Percentiles rank a stretch among this genome's conserved stretches.
Evolutionary conservation across 2,113 vertebrate genomes (phyloP).

Genomic region (Chloropsis cyanopogon): DNA sequence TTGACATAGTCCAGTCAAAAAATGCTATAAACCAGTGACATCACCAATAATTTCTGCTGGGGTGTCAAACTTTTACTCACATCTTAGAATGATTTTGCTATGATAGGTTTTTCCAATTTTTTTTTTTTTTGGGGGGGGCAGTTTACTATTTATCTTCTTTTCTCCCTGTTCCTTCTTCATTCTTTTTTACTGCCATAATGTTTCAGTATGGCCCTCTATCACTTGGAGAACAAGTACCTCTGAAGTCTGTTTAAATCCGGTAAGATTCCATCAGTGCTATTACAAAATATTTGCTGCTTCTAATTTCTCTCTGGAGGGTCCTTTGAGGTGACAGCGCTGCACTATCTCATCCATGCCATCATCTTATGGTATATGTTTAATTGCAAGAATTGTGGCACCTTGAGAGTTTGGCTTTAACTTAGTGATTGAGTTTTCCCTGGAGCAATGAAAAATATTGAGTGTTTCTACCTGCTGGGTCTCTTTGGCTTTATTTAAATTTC

Average conservation of each 20-base stretch:
- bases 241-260: background rate
- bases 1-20: background rate
- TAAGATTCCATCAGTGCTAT: background rate
- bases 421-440: background rate
- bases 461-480: background rate
- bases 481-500: background rate
- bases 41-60: background rate
- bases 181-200: background rate
- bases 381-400: background rate
- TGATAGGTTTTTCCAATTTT: background rate
- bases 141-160: background rate
- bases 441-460: background rate
- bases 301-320: background rate
- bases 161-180: background rate
- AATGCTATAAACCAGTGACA: background rate
- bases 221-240: background rate
- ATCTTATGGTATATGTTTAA: background rate
- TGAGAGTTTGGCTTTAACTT: background rate
- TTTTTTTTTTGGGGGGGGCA: background rate
- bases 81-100: background rate
- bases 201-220: background rate
- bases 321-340: background rate
- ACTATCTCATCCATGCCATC: background rate
- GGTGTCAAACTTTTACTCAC: background rate
- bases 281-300: background rate